Evolutionary conservation across 2,797 vertebrate genomes (phyloP).

Genomic region (Yasuhikotakia modesta): DNA sequence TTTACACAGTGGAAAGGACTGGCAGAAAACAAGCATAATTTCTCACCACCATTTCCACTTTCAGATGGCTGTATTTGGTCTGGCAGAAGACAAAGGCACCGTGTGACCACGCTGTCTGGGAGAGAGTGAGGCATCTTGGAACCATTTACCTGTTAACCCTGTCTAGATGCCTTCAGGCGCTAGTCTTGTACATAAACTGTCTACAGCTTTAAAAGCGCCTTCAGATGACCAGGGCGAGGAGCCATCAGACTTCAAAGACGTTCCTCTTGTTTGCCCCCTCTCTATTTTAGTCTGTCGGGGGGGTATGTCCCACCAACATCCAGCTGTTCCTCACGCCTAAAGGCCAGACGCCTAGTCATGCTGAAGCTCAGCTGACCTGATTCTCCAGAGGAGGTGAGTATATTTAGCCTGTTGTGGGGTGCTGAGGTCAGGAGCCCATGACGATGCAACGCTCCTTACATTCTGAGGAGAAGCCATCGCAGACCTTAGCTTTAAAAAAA

Average conservation of each 20-base stretch:
- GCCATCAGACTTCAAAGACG: conserved; percentile 19
- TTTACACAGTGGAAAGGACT: not conserved
- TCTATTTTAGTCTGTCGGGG: conserved; percentile 27
- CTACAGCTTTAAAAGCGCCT: conserved; percentile 17
- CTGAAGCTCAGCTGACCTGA: conserved; percentile 57
- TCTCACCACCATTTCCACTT: conserved; percentile 3
- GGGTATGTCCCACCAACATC: conserved; percentile 28
- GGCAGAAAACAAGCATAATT: not conserved
- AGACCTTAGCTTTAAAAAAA: conserved; percentile 3
- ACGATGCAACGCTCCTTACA: conserved; percentile 37
- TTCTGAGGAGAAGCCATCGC: conserved; percentile 25
- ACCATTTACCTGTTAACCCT: conserved; percentile 45
- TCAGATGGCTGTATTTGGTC: conserved; percentile 34
- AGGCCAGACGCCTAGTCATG: conserved; percentile 52
- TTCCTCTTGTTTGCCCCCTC: conserved; percentile 12
- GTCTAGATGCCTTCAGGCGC: conserved; percentile 26
- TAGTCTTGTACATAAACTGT: conserved; percentile 31
- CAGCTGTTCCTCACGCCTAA: conserved; percentile 5
- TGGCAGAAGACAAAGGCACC: conserved; percentile 44
- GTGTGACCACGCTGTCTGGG: conserved; percentile 45
- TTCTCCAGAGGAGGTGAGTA: conserved; percentile 37
- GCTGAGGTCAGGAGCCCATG: conserved; percentile 44
- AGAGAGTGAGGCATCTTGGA: conserved; percentile 41
- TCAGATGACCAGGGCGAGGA: conserved; percentile 10
- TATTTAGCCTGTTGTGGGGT: conserved; percentile 52